These are phyloP conservation scores for Spodoptera littoralis DNA, from an alignment of 2,888 invertebrate species.

Conservation along the genomic window DNA sequence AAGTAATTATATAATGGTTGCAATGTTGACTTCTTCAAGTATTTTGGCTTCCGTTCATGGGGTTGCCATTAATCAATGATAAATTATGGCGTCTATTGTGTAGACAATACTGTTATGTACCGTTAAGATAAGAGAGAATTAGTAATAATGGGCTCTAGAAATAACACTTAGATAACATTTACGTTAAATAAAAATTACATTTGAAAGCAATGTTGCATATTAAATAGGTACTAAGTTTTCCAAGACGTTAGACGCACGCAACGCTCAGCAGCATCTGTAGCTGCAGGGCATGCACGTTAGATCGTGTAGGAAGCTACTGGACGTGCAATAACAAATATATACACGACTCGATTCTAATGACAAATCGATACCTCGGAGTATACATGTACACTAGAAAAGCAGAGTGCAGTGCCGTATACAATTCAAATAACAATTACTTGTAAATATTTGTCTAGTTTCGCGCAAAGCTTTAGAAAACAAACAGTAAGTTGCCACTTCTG, in stretches of 20 bases:
- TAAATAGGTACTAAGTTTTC: no score
- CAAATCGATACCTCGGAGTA: slow-evolving; percentile 3
- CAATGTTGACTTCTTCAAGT: slow-evolving; percentile 82
- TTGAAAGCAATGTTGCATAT: neutral
- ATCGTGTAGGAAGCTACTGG: slow-evolving; percentile 3
- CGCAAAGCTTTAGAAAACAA: slow-evolving; percentile 29
- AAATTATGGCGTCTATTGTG: slow-evolving; percentile 55
- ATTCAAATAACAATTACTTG: slow-evolving; percentile 7
- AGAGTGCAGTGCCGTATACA: slow-evolving; percentile 7
- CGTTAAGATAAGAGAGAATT: slow-evolving; percentile 40
- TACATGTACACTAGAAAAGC: neutral
- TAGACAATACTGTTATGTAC: slow-evolving; percentile 46
- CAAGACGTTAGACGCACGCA: neutral
- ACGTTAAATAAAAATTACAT: neutral
- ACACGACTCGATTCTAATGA: slow-evolving; percentile 4
- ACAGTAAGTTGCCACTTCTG: slow-evolving; percentile 26
- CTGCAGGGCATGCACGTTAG: slow-evolving; percentile 5
- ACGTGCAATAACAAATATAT: slow-evolving; percentile 1
- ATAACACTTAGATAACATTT: slow-evolving; percentile 11
- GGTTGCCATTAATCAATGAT: slow-evolving; percentile 79
- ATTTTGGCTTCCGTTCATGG: slow-evolving; percentile 85
- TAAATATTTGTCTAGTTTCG: slow-evolving; percentile 10
- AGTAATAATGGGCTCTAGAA: slow-evolving; percentile 21
- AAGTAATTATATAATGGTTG: slow-evolving; percentile 84
- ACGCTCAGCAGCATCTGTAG: neutral